These are phyloP conservation scores for Poicephalus gulielmi DNA, from an alignment of 2,113 vertebrate genomes.

Conservation along the genomic window DNA sequence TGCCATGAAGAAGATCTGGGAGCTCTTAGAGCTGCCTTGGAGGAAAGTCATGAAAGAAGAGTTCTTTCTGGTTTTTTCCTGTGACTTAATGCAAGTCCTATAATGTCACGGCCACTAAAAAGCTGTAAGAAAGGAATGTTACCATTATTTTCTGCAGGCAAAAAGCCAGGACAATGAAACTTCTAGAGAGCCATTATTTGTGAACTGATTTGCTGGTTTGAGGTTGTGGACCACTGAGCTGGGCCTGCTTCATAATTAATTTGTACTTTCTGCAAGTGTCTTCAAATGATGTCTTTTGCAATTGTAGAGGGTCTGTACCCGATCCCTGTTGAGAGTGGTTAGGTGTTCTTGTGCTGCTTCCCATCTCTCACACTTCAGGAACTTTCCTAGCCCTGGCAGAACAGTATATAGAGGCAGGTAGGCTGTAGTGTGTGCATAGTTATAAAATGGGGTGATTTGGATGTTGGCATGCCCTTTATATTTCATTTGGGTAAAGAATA, in stretches of 20 bases:
- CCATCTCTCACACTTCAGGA: not conserved
- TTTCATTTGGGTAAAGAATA: not conserved
- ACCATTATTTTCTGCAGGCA: not conserved
- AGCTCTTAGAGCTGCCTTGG: not conserved
- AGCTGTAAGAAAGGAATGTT: not conserved
- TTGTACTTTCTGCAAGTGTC: not conserved
- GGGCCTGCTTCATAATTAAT: not conserved
- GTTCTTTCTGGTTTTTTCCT: not conserved
- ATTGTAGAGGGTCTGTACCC: not conserved
- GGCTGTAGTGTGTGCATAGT: not conserved
- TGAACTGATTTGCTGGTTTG: not conserved
- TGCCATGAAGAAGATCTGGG: not conserved
- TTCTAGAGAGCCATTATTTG: not conserved
- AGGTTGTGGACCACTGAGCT: not conserved
- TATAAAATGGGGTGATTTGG: not conserved
- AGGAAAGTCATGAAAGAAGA: not conserved
- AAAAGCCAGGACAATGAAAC: not conserved
- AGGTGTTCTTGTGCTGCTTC: not conserved
- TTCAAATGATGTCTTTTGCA: not conserved
- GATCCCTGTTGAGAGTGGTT: not conserved
- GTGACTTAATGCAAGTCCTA: not conserved
- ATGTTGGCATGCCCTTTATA: not conserved
- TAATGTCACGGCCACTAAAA: not conserved
- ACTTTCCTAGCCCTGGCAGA: not conserved
- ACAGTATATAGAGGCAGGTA: not conserved